Evolutionary conservation across 2,888 invertebrate species (phyloP).

Genomic region (Didymodactylos carnosus): DNA sequence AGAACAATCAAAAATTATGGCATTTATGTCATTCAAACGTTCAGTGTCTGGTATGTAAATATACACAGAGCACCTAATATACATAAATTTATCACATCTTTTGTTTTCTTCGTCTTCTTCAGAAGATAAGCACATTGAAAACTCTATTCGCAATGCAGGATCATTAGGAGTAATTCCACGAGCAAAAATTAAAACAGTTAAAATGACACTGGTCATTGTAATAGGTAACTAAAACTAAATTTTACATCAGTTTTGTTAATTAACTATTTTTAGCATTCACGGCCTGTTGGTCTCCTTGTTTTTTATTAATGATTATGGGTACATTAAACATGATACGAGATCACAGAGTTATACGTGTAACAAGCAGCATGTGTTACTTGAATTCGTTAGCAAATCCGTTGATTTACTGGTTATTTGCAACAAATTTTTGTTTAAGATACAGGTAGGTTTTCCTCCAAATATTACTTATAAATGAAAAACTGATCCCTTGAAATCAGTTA

Average conservation of each 20-base stretch:
- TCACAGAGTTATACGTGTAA: neutral
- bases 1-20: neutral
- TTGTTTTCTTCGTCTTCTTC: slow-evolving; percentile 20
- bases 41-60: slow-evolving; percentile 21
- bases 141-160: slow-evolving; percentile 14
- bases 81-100: neutral
- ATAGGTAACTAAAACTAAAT: slow-evolving; percentile 21
- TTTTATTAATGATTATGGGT: neutral
- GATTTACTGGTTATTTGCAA: neutral
- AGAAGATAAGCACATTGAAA: slow-evolving; percentile 20
- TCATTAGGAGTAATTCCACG: slow-evolving; percentile 25
- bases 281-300: neutral
- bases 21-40: neutral
- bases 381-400: neutral
- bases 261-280: neutral
- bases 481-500: too few species aligned
- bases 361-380: neutral
- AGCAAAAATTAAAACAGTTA: slow-evolving; percentile 29
- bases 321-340: neutral
- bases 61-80: too few species aligned
- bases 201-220: slow-evolving; percentile 31
- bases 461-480: too few species aligned
- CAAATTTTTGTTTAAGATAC: neutral
- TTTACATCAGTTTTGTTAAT: too few species aligned
- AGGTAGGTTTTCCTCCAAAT: too few species aligned